These are phyloP conservation scores for Tridacna crocea DNA, from an alignment of 2,888 invertebrate species.

Conservation along the genomic window DNA sequence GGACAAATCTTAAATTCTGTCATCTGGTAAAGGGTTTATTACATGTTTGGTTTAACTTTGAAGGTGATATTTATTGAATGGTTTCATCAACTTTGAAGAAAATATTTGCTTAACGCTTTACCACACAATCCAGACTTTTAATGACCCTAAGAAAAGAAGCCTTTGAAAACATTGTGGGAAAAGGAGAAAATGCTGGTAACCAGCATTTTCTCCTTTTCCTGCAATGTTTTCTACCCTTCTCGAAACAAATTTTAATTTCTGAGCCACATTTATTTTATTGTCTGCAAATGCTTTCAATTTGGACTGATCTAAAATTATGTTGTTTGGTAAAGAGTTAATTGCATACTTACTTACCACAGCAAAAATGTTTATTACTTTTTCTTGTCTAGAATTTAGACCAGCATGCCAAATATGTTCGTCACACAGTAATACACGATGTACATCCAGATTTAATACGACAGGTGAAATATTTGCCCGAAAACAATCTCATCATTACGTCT, in stretches of 20 bases:
- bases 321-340: not conserved
- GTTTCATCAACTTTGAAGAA: no score
- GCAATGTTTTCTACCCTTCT: no score
- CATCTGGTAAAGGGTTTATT: no score
- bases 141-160: not conserved
- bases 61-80: no score
- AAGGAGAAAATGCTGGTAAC: not conserved
- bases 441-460: constrained; percentile 80
- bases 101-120: no score
- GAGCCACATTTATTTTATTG: not conserved
- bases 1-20: no score
- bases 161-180: not conserved
- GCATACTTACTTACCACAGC: not conserved
- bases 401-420: constrained; percentile 76
- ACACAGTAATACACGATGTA: constrained; percentile 71
- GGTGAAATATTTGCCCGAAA: constrained; percentile 81
- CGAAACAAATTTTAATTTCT: no score
- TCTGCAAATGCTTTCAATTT: no score
- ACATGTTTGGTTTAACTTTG: no score
- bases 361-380: not conserved
- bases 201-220: not conserved
- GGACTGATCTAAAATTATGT: not conserved
- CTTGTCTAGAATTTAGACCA: constrained; percentile 72
- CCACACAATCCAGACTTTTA: no score
- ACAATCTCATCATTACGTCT: constrained; percentile 80